These are phyloP conservation scores for Mya arenaria DNA, from an alignment of 1,140 invertebrate genomes.

Conservation along the genomic window DNA sequence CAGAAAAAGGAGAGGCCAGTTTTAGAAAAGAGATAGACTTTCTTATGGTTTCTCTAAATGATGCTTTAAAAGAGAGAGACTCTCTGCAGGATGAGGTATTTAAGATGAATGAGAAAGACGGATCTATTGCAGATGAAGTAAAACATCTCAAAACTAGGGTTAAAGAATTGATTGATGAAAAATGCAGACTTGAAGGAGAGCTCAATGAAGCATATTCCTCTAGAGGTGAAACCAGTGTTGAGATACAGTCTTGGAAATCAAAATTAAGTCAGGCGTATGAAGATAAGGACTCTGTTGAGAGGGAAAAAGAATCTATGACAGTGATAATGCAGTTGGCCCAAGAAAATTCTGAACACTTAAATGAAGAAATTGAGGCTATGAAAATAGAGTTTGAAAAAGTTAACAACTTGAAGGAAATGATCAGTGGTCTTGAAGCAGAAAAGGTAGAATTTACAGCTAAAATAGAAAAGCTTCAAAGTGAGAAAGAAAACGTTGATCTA, in stretches of 20 bases:
- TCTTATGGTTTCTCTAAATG: slow-evolving; percentile 68
- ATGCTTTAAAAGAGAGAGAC: slow-evolving; percentile 73
- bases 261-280: slow-evolving; percentile 57
- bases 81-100: slow-evolving; percentile 72
- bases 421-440: slow-evolving; percentile 53
- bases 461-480: slow-evolving; percentile 48
- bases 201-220: slow-evolving; percentile 59
- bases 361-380: slow-evolving; percentile 61
- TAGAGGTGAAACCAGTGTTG: slow-evolving; percentile 65
- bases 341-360: slow-evolving; percentile 65
- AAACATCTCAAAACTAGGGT: slow-evolving; percentile 70
- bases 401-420: slow-evolving; percentile 48
- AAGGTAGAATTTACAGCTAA: slow-evolving; percentile 20
- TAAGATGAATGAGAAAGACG: slow-evolving; percentile 66
- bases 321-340: slow-evolving; percentile 73
- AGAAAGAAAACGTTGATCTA: slow-evolving; percentile 30
- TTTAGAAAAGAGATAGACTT: slow-evolving; percentile 74
- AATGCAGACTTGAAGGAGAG: slow-evolving; percentile 63
- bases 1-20: slow-evolving; percentile 67
- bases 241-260: slow-evolving; percentile 62
- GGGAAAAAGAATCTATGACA: slow-evolving; percentile 73
- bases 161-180: slow-evolving; percentile 67
- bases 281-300: slow-evolving; percentile 69
- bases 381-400: slow-evolving; percentile 53
- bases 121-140: slow-evolving; percentile 60